These are phyloP conservation scores for Xenentodon cancila DNA, from an alignment of 2,797 vertebrate genomes.

Conservation along the genomic window DNA sequence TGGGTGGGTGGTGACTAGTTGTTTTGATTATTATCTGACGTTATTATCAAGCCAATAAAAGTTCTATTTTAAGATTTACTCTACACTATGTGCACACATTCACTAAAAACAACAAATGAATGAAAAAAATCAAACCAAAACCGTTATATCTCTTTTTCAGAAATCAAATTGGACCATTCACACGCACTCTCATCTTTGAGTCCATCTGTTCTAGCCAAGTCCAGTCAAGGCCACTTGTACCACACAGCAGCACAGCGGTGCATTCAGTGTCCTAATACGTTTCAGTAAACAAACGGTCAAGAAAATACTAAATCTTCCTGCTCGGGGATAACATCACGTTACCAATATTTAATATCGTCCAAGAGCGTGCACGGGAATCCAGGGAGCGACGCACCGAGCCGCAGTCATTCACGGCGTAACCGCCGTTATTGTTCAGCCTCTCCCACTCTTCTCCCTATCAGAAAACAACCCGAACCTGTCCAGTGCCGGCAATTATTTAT, in stretches of 20 bases:
- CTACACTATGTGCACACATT: no score
- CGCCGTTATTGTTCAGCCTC: conserved; percentile 54
- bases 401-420: conserved; percentile 41
- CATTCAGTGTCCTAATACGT: conserved; percentile 8
- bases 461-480: conserved; percentile 1
- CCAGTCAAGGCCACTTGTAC: conserved; percentile 48
- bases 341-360: conserved; percentile 51
- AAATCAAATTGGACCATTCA: conserved; percentile 31
- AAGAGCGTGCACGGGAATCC: conserved; percentile 47
- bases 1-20: no score
- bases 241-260: conserved; percentile 28
- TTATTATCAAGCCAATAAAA: no score
- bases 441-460: conserved; percentile 12
- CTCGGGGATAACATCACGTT: conserved; percentile 44
- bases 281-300: conserved; percentile 24
- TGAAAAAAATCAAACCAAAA: background rate
- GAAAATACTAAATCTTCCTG: conserved; percentile 30
- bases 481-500: background rate
- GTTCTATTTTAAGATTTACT: no score
- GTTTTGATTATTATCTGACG: no score
- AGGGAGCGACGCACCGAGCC: conserved; percentile 63
- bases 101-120: no score
- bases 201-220: conserved; percentile 46
- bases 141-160: background rate
- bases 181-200: conserved; percentile 25